phyloP scores from a whole-genome alignment of 2,888 invertebrate species.

The Spialia ferax region DNA sequence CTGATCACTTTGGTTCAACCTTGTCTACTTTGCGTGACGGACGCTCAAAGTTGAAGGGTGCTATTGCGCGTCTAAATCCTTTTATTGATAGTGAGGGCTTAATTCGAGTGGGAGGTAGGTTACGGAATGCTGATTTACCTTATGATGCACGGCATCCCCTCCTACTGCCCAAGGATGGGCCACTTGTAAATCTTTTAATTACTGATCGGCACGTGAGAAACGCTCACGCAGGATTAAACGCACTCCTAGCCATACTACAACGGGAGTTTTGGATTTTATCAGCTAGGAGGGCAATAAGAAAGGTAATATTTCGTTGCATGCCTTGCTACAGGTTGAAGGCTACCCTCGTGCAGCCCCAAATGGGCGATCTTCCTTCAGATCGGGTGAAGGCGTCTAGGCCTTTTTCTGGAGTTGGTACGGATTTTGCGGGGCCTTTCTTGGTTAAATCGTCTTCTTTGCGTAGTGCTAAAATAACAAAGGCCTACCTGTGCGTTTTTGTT shows the following conservation, averaged over 20 bases:
- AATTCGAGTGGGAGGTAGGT: conserved; percentile 18
- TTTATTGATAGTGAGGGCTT: conserved; percentile 18
- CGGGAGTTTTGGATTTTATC: conserved; percentile 25
- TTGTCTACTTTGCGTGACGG: not conserved
- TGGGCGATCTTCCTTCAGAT: conserved; percentile 20
- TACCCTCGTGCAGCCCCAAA: conserved; percentile 9
- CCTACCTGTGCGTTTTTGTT: conserved; percentile 25
- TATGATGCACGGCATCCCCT: conserved; percentile 16
- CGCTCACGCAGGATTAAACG: conserved; percentile 12
- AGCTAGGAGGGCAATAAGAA: conserved; percentile 15
- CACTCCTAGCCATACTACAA: conserved; percentile 20
- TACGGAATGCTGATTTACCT: conserved; percentile 24
- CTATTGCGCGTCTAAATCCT: conserved; percentile 16
- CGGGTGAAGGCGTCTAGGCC: conserved; percentile 8
- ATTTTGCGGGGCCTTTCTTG: conserved; percentile 18
- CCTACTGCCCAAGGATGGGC: conserved; percentile 13
- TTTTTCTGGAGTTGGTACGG: conserved; percentile 20
- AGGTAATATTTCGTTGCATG: conserved; percentile 2
- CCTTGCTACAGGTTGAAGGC: conserved; percentile 8
- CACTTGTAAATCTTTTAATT: conserved; percentile 6
- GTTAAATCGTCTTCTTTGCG: conserved; percentile 2
- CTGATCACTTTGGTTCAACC: not conserved
- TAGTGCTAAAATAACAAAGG: conserved; percentile 11
- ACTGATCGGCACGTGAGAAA: conserved; percentile 18
- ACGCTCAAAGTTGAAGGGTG: conserved; percentile 12